Conservation (phyloP, 2,888 invertebrate species). For the Bombylius discolor region DNA sequence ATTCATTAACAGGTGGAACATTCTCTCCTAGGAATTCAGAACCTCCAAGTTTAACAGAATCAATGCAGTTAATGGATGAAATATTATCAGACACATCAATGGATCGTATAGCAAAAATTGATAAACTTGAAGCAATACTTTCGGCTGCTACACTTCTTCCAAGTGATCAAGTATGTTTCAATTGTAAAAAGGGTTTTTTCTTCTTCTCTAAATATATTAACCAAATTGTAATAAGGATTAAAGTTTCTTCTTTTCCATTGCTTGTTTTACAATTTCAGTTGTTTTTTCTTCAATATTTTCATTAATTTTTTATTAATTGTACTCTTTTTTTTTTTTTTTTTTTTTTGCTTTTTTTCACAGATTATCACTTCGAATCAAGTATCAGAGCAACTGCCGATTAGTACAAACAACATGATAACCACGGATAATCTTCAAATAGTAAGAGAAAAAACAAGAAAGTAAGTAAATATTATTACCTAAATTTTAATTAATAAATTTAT, state of each 20-base stretch:
- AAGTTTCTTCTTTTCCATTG: neutral
- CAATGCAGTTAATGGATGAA: constrained; percentile 80
- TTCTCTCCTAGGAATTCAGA: constrained; percentile 64
- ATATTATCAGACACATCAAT: constrained; percentile 69
- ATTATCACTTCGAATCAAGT: constrained; percentile 30
- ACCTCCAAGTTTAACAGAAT: constrained; percentile 72
- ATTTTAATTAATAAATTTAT: neutral
- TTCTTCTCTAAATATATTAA: neutral
- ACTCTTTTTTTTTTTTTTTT: neutral
- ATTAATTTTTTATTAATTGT: neutral
- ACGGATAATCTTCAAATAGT: constrained; percentile 34
- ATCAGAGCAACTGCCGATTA: constrained; percentile 26
- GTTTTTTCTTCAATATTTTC: no score
- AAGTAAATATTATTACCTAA: constrained; percentile 11
- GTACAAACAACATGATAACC: constrained; percentile 27
- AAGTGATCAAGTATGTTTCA: constrained; percentile 38
- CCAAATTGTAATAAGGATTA: neutral
- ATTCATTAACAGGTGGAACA: constrained; percentile 46
- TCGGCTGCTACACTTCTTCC: constrained; percentile 64
- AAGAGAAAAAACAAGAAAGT: constrained; percentile 34
- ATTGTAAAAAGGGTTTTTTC: neutral
- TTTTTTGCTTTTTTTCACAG: constrained; percentile 13
- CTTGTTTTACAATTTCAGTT: no score
- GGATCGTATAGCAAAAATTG: constrained; percentile 74
- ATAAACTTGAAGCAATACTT: constrained; percentile 72